Conservation (phyloP, 2,888 invertebrate species). For the Lysandra coridon region DNA sequence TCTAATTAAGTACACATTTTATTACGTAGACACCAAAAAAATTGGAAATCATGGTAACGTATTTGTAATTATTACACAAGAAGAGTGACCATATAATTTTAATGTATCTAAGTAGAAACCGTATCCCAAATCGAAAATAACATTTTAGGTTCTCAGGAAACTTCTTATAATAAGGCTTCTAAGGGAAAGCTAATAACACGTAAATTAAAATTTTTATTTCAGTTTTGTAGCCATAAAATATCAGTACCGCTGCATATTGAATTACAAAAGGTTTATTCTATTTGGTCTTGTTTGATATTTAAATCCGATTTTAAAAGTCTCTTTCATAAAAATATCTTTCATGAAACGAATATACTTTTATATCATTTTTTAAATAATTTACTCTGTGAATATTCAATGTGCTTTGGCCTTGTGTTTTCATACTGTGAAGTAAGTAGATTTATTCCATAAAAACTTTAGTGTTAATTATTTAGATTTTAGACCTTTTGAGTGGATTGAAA, state of each 20-base stretch:
- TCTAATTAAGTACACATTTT: no score
- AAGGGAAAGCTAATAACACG: no score
- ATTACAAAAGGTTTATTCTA: conserved; percentile 17
- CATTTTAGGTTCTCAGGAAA: no score
- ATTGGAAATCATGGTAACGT: no score
- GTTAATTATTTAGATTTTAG: background rate
- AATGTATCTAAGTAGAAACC: no score
- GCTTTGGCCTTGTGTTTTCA: background rate
- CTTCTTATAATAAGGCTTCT: no score
- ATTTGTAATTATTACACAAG: no score
- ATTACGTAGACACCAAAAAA: no score
- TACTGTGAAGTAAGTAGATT: background rate
- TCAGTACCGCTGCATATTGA: conserved; percentile 1
- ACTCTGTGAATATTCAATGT: conserved; percentile 12
- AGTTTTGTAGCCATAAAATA: background rate
- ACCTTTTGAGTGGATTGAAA: background rate
- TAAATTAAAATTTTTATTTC: background rate
- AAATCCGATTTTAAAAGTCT: conserved; percentile 5
- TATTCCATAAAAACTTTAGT: background rate
- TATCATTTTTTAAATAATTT: conserved; percentile 21
- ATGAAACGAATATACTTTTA: conserved; percentile 25
- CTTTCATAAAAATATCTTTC: conserved; percentile 25
- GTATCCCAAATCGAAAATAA: no score
- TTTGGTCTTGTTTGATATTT: conserved; percentile 30
- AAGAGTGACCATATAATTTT: no score